Evolutionary conservation across 2,888 invertebrate species (phyloP), one percentile per base, ranked within the genome.

Genomic region (Trichogramma evanescens): DNA sequence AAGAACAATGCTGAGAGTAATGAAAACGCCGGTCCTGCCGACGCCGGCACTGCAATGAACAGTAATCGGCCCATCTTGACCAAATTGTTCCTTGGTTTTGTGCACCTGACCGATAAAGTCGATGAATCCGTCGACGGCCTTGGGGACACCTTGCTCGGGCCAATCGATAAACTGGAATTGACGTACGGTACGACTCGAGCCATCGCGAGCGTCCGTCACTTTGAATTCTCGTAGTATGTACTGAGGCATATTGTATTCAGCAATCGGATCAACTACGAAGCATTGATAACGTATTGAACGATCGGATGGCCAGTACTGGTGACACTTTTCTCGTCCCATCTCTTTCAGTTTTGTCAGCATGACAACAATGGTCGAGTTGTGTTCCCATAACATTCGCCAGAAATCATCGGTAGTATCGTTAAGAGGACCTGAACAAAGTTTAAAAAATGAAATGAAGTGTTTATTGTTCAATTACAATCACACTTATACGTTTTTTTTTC

Each of bases 331-430:
- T 78, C 97, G 83, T 72, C 97, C 96, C 93, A 97, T 95, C 81
- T 98, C 97, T 76, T 96, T 91, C 62, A 97, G 83, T 78, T 97
- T 97, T 10, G 97, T 98, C 69, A 99, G 81, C 97, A 99, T 99
- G 41, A 99, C 99, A 66, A 99, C 91, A 75, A 99, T 98, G 48
- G 96, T 97, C 2, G 97, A 97, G 78, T 99, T 98, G 78, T 98
- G 97, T 76, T 99, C 98, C 99, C 99, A 99, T 50, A 99, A 83
- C 97, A 98, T 98, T 63, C 98, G 84, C 99, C 99, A 99, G 78
- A 99, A 93, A 78, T 99, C 99, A 71, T 97, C 97, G 0, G 95
- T 93, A 0, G 98, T 98, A 74, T 98, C 95, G 56, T 89, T 87
- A 61, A 98, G 80, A 0, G 99, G 97, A n/a, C 97, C 64, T 64